Base-by-base conservation (phyloP, 1,140 invertebrate genomes). In the Drosophila elegans region DNA sequence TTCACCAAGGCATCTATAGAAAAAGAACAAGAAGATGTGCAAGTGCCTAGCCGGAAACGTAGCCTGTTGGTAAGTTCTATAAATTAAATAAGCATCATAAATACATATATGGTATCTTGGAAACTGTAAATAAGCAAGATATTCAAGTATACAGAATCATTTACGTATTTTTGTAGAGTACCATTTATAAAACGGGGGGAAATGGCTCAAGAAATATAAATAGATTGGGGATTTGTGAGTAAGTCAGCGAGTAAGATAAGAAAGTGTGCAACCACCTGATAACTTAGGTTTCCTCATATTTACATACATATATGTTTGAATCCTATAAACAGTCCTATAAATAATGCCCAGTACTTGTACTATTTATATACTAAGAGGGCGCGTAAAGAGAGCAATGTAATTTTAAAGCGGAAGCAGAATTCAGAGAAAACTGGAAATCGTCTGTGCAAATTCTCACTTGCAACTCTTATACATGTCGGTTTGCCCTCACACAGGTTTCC, bases 21-120 rank as follows among this genome's bases (percentile, higher is more conserved):
- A 44, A 21, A 54, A 62, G 16, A 13, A 13, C 2, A 21, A 5
- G 61, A 82, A 79, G 46, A 91, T 91, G 88, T 91, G 88, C 69
- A 91, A 91, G 62, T 91, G 88, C 52, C 61, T 91, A 3, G 77
- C 82, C 57, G 88, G 80, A 54, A 91, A 91, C 13, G 74, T 91
- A 34, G 88, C 83, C 44, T 91, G 88, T 51, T 91, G 88, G 88
- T 91, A 68, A 91, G 88, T 82, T 44, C 5, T n/a, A 25, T 32
- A 13, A 66, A 66, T 52, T 29, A 9, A 12, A 13, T 60, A 13
- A 45, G 38, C 29, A 29, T 67, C 36, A 21, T 29, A 38, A 3
- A 21, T 21, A n/a, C 51, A 10, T 21, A n/a, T 64, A 10, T 21
- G 4, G 9, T 4, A 1, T 12, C 13, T 52, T 52, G 32, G 4